phyloP scores from a whole-genome alignment of 1,140 invertebrate genomes.

The Eciton burchellii region DNA sequence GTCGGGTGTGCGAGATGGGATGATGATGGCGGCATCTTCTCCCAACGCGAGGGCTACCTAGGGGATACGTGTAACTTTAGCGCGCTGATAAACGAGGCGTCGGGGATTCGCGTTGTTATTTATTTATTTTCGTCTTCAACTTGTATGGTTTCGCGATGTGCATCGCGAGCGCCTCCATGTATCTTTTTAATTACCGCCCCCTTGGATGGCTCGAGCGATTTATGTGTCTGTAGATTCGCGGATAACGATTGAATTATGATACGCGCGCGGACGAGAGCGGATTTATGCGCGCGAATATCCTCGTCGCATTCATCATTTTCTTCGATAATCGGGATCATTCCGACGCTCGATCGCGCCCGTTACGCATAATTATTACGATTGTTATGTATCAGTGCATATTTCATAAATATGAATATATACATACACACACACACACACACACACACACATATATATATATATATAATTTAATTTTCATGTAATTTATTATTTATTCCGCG shows the following conservation, averaged over 20 bases:
- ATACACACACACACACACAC: no score
- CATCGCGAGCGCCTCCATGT: conserved; percentile 37
- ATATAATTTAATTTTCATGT: conserved; percentile 36
- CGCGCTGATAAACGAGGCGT: conserved; percentile 25
- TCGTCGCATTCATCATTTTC: conserved; percentile 29
- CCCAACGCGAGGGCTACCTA: background rate
- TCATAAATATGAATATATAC: conserved; percentile 13
- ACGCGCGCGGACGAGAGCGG: background rate
- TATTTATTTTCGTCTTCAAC: background rate
- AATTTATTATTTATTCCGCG: conserved; percentile 51
- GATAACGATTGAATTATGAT: conserved; percentile 9
- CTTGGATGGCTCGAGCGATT: background rate
- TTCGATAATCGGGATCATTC: conserved; percentile 12
- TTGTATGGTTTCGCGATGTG: conserved; percentile 41
- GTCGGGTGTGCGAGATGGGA: conserved; percentile 7
- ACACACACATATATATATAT: no score
- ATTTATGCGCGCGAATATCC: background rate
- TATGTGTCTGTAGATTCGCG: conserved; percentile 18
- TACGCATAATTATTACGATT: conserved; percentile 38
- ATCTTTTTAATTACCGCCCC: conserved; percentile 1
- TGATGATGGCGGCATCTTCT: background rate
- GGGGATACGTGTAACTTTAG: conserved; percentile 22
- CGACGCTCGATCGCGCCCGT: conserved; percentile 5
- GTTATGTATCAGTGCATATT: conserved; percentile 21
- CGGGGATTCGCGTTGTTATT: conserved; percentile 18